These are phyloP conservation scores for Drosophila anomelani DNA, from an alignment of 2,888 invertebrate genomes.

Conservation along the genomic window DNA sequence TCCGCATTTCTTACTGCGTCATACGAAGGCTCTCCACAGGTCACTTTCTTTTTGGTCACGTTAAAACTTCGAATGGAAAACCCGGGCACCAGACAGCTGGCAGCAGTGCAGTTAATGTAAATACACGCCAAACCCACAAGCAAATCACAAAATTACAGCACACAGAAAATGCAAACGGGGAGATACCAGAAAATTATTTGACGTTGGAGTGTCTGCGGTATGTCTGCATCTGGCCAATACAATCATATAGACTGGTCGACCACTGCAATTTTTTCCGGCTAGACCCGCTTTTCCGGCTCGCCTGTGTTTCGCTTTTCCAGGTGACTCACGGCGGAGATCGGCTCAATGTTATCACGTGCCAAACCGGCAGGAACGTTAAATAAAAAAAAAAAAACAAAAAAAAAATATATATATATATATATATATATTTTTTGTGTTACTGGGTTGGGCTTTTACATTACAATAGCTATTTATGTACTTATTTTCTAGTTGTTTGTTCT, in stretches of 20 bases:
- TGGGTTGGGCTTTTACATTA: constrained; percentile 34
- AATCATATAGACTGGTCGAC: constrained; percentile 8
- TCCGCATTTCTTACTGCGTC: constrained; percentile 56
- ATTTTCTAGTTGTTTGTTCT: constrained; percentile 17
- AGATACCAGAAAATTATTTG: constrained; percentile 69
- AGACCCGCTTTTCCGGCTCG: constrained; percentile 39
- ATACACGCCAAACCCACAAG: constrained; percentile 23
- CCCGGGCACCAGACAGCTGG: neutral
- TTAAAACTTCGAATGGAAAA: constrained; percentile 45
- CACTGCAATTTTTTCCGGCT: constrained; percentile 38
- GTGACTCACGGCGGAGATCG: constrained; percentile 49
- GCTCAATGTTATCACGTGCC: constrained; percentile 45
- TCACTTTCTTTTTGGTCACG: constrained; percentile 71
- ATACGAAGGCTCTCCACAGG: constrained; percentile 51
- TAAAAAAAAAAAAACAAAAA: too few species aligned
- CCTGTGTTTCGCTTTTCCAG: neutral
- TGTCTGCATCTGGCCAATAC: constrained; percentile 61
- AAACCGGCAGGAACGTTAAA: constrained; percentile 27
- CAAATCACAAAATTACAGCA: constrained; percentile 55
- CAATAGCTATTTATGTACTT: constrained; percentile 14
- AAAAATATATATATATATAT: neutral
- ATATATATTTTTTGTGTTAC: constrained; percentile 43
- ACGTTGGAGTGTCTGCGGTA: constrained; percentile 54
- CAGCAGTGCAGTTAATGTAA: constrained; percentile 18
- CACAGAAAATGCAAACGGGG: constrained; percentile 24